phyloP scores from a whole-genome alignment of 1,140 invertebrate species.

The Harlomillsia oculata region DNA sequence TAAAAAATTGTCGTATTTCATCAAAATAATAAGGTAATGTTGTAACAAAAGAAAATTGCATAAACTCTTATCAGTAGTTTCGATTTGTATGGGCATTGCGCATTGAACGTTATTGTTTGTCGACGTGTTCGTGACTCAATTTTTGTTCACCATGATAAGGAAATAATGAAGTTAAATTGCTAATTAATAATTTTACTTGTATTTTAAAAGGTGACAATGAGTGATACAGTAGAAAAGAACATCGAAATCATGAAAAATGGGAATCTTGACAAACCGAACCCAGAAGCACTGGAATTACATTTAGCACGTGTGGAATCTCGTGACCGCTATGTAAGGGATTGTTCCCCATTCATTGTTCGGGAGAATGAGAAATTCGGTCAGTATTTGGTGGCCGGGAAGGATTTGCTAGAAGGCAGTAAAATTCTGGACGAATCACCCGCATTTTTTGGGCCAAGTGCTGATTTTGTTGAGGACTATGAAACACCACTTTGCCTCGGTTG shows the following conservation, averaged over 20 bases:
- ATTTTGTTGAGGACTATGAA: slow-evolving; percentile 14
- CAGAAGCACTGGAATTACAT: neutral
- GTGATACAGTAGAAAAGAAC: no score
- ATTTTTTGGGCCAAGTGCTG: slow-evolving; percentile 25
- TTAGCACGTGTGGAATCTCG: neutral
- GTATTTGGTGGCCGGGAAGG: slow-evolving; percentile 11
- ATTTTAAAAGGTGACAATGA: no score
- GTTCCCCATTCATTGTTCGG: slow-evolving; percentile 1
- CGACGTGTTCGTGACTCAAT: no score
- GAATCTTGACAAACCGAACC: neutral
- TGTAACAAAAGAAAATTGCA: no score
- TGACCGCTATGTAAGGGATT: neutral
- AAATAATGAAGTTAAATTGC: neutral
- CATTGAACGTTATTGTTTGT: no score
- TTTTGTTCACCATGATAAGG: no score
- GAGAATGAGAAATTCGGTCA: slow-evolving; percentile 11
- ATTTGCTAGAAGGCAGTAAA: slow-evolving; percentile 8
- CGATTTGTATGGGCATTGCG: no score
- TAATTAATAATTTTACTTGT: no score
- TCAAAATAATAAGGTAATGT: no score
- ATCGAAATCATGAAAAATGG: no score
- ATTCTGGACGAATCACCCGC: slow-evolving; percentile 14
- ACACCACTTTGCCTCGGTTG: slow-evolving; percentile 22
- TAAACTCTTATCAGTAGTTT: no score
- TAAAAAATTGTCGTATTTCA: no score